These are phyloP conservation scores for Pycnomerus fuliginosus DNA, from an alignment of 2,888 invertebrate genomes.

Conservation along the genomic window DNA sequence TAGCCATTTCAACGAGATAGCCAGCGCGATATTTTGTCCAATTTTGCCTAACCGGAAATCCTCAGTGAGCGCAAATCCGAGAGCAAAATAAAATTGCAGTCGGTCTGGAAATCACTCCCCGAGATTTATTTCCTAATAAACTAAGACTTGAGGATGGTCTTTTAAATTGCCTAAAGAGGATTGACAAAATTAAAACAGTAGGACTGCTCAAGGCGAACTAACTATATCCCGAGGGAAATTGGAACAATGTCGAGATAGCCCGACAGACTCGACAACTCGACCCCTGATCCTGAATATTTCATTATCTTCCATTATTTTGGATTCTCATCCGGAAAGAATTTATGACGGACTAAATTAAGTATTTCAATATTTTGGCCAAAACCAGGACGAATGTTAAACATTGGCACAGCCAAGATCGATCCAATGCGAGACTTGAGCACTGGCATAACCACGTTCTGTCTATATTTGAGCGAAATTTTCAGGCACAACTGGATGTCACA, in stretches of 20 bases:
- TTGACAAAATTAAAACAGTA: slow-evolving; percentile 47
- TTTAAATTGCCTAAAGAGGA: slow-evolving; percentile 47
- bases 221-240: slow-evolving; percentile 42
- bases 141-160: slow-evolving; percentile 37
- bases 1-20: no score
- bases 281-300: slow-evolving; percentile 23
- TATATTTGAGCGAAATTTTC: slow-evolving; percentile 13
- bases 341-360: no score
- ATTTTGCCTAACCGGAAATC: no score
- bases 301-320: slow-evolving; percentile 17
- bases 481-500: slow-evolving; percentile 15
- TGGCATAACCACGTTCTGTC: slow-evolving; percentile 18
- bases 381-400: slow-evolving; percentile 2
- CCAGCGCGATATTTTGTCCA: no score
- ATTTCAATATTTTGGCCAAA: no score
- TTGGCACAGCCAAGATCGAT: slow-evolving; percentile 7
- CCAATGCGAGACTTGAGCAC: slow-evolving; percentile 5
- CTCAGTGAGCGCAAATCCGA: no score
- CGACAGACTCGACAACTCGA: slow-evolving; percentile 16
- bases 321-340: no score
- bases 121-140: slow-evolving; percentile 47
- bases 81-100: slow-evolving; percentile 26
- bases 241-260: slow-evolving; percentile 29
- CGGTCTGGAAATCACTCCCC: no score
- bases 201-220: slow-evolving; percentile 34